Conservation (phyloP, 2,888 invertebrate species). For the Tipula lateralis region DNA sequence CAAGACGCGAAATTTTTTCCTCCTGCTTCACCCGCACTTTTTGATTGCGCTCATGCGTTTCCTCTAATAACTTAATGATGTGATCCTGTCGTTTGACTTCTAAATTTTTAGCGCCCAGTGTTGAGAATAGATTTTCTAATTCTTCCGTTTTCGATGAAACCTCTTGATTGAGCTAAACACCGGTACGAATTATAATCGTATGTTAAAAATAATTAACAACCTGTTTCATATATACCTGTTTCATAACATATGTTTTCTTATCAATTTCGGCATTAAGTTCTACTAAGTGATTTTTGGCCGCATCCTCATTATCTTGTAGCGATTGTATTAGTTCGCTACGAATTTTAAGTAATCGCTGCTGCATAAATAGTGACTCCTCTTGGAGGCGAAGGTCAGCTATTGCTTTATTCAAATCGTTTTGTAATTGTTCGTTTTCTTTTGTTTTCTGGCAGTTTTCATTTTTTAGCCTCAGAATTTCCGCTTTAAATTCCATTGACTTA, state of each 20-base stretch:
- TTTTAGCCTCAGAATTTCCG: slow-evolving; percentile 28
- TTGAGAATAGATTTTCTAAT: slow-evolving; percentile 40
- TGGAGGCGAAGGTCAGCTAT: slow-evolving; percentile 37
- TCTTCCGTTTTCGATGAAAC: slow-evolving; percentile 41
- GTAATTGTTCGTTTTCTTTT: neutral
- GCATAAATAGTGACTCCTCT: slow-evolving; percentile 39
- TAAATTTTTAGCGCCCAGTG: slow-evolving; percentile 41
- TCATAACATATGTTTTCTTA: slow-evolving; percentile 35
- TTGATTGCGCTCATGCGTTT: slow-evolving; percentile 39
- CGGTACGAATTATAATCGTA: neutral
- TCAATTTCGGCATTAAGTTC: slow-evolving; percentile 40
- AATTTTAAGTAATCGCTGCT: slow-evolving; percentile 40
- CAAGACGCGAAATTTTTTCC: slow-evolving; percentile 41
- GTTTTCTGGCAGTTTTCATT: neutral
- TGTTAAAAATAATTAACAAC: too few species aligned
- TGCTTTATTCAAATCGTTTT: slow-evolving; percentile 31
- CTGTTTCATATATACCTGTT: too few species aligned
- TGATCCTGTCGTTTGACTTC: slow-evolving; percentile 42
- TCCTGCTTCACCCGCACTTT: slow-evolving; percentile 41
- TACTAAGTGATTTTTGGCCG: slow-evolving; percentile 38
- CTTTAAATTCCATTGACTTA: slow-evolving; percentile 29
- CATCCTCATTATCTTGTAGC: slow-evolving; percentile 41
- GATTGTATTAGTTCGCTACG: slow-evolving; percentile 42
- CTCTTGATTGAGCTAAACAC: slow-evolving; percentile 41
- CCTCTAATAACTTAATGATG: slow-evolving; percentile 42